These are phyloP conservation scores for Mimachlamys varia DNA, from an alignment of 2,888 invertebrate genomes.

Conservation along the genomic window DNA sequence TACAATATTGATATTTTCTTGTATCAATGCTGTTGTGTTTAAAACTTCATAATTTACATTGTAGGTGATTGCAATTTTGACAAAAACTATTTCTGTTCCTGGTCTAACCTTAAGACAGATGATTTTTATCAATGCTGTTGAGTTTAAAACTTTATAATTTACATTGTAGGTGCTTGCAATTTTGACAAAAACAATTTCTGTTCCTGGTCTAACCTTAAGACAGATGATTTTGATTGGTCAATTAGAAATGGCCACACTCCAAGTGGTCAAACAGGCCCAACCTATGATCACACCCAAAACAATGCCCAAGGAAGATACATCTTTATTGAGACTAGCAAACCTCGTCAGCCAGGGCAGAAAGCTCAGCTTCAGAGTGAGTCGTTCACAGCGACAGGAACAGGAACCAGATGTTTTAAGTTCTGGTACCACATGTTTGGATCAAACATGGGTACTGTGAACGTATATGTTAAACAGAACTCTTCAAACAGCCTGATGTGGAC, in stretches of 20 bases:
- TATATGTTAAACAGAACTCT: conserved; percentile 64
- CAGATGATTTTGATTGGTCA: conserved; percentile 76
- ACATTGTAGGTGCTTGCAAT: conserved; percentile 64
- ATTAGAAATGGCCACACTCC: conserved; percentile 61
- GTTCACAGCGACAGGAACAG: conserved; percentile 60
- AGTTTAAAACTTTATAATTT: background rate
- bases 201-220: conserved; percentile 68
- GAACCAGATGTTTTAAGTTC: conserved; percentile 72
- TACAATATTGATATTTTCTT: background rate
- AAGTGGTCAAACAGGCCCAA: conserved; percentile 69
- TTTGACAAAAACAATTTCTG: conserved; percentile 69
- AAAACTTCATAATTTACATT: conserved; percentile 32
- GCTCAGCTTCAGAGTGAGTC: conserved; percentile 70
- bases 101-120: conserved; percentile 68
- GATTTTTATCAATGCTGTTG: conserved; percentile 39
- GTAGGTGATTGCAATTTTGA: conserved; percentile 72
- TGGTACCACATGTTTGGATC: conserved; percentile 78
- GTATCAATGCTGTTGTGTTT: background rate
- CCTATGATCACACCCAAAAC: conserved; percentile 72
- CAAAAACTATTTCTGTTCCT: conserved; percentile 63
- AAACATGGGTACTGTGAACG: conserved; percentile 71
- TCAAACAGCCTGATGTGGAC: conserved; percentile 66
- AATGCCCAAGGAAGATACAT: conserved; percentile 66
- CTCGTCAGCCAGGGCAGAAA: conserved; percentile 66
- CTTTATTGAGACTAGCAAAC: conserved; percentile 72